Percentiles rank a stretch among this genome's conserved stretches.
Conservation (phyloP, 2,888 invertebrate genomes). For the Dryococelus australis region DNA sequence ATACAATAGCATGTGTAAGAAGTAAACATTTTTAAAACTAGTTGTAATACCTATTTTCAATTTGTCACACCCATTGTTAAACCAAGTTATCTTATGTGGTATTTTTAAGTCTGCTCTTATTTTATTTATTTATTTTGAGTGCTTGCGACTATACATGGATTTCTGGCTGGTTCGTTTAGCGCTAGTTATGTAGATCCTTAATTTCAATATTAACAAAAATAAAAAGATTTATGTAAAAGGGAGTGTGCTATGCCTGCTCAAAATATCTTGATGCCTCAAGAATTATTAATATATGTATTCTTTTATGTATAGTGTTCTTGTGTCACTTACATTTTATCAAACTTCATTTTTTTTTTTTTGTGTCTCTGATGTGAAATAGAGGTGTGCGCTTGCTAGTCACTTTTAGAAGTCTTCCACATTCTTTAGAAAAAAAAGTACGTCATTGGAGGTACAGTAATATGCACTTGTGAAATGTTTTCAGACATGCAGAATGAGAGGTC, state of each 20-base stretch:
- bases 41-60: background rate
- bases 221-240: background rate
- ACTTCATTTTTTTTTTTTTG: constrained; percentile 21
- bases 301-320: background rate
- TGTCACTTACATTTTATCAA: constrained; percentile 12
- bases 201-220: background rate
- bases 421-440: constrained; percentile 18
- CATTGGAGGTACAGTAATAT: constrained; percentile 29
- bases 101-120: background rate
- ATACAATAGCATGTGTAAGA: constrained; percentile 4
- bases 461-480: constrained; percentile 28
- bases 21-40: background rate
- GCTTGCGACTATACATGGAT: background rate
- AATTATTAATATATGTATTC: background rate
- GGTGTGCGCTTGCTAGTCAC: constrained; percentile 37
- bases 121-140: background rate
- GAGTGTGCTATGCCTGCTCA: background rate
- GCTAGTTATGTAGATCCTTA: background rate
- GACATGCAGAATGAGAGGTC: background rate
- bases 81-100: background rate
- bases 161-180: constrained; percentile 16
- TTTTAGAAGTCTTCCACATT: constrained; percentile 45
- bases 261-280: constrained; percentile 33
- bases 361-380: constrained; percentile 29
- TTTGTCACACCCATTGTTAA: background rate